phyloP scores from a whole-genome alignment of 2,113 vertebrate genomes.

The Gopherus evgoodei region DNA sequence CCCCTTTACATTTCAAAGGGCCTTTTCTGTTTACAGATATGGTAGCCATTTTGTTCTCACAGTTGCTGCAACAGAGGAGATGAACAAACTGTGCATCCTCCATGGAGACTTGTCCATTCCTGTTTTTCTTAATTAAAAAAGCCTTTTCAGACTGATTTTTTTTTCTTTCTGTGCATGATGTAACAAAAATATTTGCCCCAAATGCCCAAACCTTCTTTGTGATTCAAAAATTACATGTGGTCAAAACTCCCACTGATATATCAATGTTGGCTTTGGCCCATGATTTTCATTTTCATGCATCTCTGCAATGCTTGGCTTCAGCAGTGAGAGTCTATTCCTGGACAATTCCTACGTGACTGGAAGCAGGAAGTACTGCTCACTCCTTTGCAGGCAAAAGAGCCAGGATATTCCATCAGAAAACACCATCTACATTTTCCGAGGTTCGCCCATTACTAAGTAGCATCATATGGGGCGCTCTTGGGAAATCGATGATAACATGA shows the following conservation, averaged over 20 bases:
- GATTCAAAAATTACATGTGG: not conserved
- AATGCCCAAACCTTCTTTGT: not conserved
- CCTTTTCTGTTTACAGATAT: not conserved
- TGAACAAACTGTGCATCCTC: not conserved
- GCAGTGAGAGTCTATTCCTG: not conserved
- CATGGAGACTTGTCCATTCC: not conserved
- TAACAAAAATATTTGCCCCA: not conserved
- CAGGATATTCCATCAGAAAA: not conserved
- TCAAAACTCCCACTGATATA: not conserved
- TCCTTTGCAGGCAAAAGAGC: not conserved
- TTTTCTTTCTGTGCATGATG: not conserved
- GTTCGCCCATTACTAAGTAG: not conserved
- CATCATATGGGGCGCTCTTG: not conserved
- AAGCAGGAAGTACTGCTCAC: not conserved
- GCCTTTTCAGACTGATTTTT: not conserved
- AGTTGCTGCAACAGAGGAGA: not conserved
- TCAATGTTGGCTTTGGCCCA: not conserved
- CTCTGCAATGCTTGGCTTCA: not conserved
- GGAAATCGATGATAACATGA: not conserved
- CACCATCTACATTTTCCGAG: not conserved
- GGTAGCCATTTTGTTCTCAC: not conserved
- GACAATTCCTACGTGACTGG: not conserved
- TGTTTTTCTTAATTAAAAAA: not conserved
- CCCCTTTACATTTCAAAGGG: not conserved
- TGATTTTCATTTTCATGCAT: not conserved